phyloP scores from a whole-genome alignment of 2,888 invertebrate genomes.

The Nemotelus pantherinus region DNA sequence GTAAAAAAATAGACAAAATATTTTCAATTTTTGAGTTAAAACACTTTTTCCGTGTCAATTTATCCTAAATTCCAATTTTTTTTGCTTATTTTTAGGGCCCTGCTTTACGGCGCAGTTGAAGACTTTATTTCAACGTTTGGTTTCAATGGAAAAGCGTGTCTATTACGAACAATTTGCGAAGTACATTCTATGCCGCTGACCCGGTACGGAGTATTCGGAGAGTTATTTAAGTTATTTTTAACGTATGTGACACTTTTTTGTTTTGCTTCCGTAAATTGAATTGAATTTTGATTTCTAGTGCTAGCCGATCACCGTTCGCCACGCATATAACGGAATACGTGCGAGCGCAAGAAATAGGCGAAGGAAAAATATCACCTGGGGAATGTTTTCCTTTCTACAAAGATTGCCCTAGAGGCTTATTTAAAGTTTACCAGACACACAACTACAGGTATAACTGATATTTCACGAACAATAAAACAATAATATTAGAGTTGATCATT shows the following conservation, averaged over 20 bases:
- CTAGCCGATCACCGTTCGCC: constrained; percentile 83
- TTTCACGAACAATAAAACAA: background rate
- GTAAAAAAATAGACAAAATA: background rate
- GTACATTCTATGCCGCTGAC: constrained; percentile 81
- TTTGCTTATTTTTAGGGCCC: constrained; percentile 67
- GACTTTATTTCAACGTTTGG: constrained; percentile 84
- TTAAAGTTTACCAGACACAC: constrained; percentile 61
- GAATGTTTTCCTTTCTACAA: constrained; percentile 89
- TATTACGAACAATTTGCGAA: constrained; percentile 85
- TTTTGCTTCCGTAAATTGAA: background rate
- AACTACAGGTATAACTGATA: constrained; percentile 57
- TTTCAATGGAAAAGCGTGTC: constrained; percentile 82
- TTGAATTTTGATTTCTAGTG: constrained; percentile 66
- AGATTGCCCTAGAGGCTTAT: constrained; percentile 83
- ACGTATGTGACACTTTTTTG: constrained; percentile 71
- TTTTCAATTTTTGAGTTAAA: background rate
- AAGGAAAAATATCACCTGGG: constrained; percentile 70
- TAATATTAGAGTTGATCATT: background rate
- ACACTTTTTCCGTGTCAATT: constrained; percentile 37
- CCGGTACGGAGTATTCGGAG: constrained; percentile 83
- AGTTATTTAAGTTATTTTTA: constrained; percentile 82
- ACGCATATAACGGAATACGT: constrained; percentile 79
- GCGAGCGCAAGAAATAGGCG: constrained; percentile 80
- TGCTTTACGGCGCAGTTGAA: constrained; percentile 81
- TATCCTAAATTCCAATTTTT: constrained; percentile 45